Conservation (phyloP, 2,113 vertebrate species). For the Ictalurus furcatus region DNA sequence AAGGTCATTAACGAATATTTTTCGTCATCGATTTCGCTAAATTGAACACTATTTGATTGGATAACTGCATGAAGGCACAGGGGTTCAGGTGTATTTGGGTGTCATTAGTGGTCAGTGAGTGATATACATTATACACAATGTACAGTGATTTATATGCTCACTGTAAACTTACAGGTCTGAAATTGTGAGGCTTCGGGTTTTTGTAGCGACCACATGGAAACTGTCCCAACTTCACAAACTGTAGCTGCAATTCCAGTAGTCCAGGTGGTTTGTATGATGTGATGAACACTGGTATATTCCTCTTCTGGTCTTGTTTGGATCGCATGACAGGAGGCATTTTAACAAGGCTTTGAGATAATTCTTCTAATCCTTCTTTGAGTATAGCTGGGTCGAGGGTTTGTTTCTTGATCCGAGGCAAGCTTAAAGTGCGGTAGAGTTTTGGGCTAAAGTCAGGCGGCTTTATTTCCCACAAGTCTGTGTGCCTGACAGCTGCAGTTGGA, state of each 20-base stretch:
- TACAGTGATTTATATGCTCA: neutral
- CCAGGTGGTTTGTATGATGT: slow-evolving; percentile 58
- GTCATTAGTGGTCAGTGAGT: neutral
- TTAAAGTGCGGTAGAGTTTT: slow-evolving; percentile 56
- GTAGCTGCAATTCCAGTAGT: slow-evolving; percentile 60
- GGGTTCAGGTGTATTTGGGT: neutral
- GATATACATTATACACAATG: neutral
- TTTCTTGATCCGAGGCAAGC: slow-evolving; percentile 45
- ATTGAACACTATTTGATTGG: neutral
- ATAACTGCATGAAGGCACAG: neutral
- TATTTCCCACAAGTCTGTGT: slow-evolving; percentile 55
- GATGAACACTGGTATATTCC: slow-evolving; percentile 56
- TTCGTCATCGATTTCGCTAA: no score
- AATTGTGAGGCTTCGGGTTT: slow-evolving; percentile 70
- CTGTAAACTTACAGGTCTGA: slow-evolving; percentile 64
- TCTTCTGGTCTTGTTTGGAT: slow-evolving; percentile 31
- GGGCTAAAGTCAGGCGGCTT: slow-evolving; percentile 70
- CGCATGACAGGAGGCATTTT: slow-evolving; percentile 37
- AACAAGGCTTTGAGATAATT: slow-evolving; percentile 27
- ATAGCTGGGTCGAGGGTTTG: slow-evolving; percentile 10
- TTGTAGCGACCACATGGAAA: slow-evolving; percentile 55
- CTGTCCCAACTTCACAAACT: slow-evolving; percentile 67
- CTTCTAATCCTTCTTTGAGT: neutral
- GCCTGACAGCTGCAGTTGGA: slow-evolving; percentile 25
- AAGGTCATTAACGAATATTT: no score